Evolutionary conservation across 2,797 vertebrate species (phyloP), one percentile per base, ranked within the genome.

Genomic region (Eutrigla gurnardus): DNA sequence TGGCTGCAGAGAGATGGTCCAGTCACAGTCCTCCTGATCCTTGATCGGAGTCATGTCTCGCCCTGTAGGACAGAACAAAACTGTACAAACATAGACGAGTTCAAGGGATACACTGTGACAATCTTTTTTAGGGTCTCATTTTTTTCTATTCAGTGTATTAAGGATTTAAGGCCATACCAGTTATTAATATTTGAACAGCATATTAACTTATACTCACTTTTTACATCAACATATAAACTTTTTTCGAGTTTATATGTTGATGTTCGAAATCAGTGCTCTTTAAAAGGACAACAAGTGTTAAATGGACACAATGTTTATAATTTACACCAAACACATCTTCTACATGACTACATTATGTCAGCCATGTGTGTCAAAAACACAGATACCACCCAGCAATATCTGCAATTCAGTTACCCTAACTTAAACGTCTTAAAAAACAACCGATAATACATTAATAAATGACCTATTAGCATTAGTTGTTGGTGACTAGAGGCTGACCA

Each of bases 1-100:
- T 1, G 76, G 53, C 74, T 82, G 84, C 55, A 77, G 55, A n/a
- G 59, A 18, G 62, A 77, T 1, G 54, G 65, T 68, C 91, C 91
- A 92, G 13, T 85, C 73, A 3, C 68, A 77, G 53, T 86, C 82
- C 17, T 71, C 77, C 55, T 73, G 80, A 14, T 75, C 76, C 0
- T 69, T 67, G 52, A 36, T 63, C 25, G 60, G 71, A 37, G 47
- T 9, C 1, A 25, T 3, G 3, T 74, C 78, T 17, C 6, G 69
- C 35, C 89, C 83, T 1, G 60, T 8, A 4, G 58, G 35, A 72
- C 75, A 75, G 1, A 78, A 74, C 15, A 70, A 53, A 18, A 71
- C 88, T 88, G 58, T 13, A 77, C 9, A 80, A 35, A 73, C 62
- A 75, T 0, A 67, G 17, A 8, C 0, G 25, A 17, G 57, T 15